These are phyloP conservation scores for Ditula angustiorana DNA, from an alignment of 2,888 invertebrate genomes.

Conservation along the genomic window DNA sequence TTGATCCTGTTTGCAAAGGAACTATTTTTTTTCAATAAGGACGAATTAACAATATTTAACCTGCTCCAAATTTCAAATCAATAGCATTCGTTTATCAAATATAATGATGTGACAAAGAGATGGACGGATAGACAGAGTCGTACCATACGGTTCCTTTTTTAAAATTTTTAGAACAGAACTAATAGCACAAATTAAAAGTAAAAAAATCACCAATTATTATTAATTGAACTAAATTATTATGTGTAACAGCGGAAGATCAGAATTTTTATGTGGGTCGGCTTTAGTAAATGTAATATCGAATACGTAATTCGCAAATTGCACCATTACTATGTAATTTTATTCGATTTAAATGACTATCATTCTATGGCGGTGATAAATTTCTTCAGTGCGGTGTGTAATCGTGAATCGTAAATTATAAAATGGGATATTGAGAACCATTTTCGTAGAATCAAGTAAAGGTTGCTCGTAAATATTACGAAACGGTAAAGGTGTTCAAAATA, in stretches of 20 bases:
- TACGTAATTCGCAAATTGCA: constrained; percentile 56
- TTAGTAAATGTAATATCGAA: constrained; percentile 48
- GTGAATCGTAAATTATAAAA: neutral
- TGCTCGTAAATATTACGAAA: no score
- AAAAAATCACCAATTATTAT: neutral
- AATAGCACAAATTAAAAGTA: neutral
- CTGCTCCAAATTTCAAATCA: no score
- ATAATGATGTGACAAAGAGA: no score
- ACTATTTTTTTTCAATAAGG: no score
- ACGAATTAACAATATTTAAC: no score
- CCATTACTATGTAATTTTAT: constrained; percentile 53
- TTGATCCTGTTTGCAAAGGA: no score
- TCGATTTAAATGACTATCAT: constrained; percentile 62
- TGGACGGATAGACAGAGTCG: no score
- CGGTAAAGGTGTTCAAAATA: no score
- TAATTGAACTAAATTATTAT: no score
- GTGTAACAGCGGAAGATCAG: constrained; percentile 23
- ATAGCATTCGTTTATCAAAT: no score
- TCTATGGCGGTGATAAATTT: constrained; percentile 56
- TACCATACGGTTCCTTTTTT: no score
- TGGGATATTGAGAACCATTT: neutral
- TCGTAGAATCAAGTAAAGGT: neutral
- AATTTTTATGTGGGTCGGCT: constrained; percentile 20
- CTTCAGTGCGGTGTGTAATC: constrained; percentile 42
- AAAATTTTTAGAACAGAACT: no score